Evolutionary conservation across 2,888 invertebrate species (phyloP), one percentile per base, ranked within the genome.

Genomic region (Electrophaes corylata): DNA sequence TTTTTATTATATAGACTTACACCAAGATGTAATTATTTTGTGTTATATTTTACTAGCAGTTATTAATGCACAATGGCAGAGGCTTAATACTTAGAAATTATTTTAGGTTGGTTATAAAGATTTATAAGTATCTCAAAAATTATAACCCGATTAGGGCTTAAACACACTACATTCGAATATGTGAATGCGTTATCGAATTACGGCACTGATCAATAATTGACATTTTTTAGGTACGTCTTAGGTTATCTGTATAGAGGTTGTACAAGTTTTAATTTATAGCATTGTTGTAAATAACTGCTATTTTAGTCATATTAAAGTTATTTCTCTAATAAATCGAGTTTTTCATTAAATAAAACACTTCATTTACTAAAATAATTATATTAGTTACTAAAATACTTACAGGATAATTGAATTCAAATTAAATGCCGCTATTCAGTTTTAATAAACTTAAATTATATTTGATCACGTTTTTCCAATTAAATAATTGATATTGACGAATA

Each of bases 351-450:
- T 76, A 74, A 81, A 78, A 79, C 70, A 16, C 65, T 45, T 52
- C 14, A 37, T 54, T 48, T 71, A 73, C 62, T 69, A 73, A 75
- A 73, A 75, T 73, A 68, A 68, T 71, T 61, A 29, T 64, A 60
- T 49, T 73, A 71, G 70, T 72, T 73, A 74, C 62, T 55, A 66
- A 59, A 73, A 73, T 73, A 69, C 68, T 72, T 75, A 75, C 63
- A 20, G 10, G 66, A 68, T 67, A 63, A 64, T 60, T 75, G 67
- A 73, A 75, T 66, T 57, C 57, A 71, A 70, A 60, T 65, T 57
- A 65, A 60, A 62, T 65, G 61, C 26, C 6, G 26, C 10, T 10
- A 10, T 29, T 29, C 60, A 69, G 67, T 59, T 57, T 18, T 29
- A 1, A 29, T 29, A 29, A 10, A 29, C 5, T 29, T 29, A 10